Percentiles rank a stretch among this genome's conserved stretches.
Conservation (phyloP, 1,140 invertebrate genomes). For the Rhagoletis pomonella region DNA sequence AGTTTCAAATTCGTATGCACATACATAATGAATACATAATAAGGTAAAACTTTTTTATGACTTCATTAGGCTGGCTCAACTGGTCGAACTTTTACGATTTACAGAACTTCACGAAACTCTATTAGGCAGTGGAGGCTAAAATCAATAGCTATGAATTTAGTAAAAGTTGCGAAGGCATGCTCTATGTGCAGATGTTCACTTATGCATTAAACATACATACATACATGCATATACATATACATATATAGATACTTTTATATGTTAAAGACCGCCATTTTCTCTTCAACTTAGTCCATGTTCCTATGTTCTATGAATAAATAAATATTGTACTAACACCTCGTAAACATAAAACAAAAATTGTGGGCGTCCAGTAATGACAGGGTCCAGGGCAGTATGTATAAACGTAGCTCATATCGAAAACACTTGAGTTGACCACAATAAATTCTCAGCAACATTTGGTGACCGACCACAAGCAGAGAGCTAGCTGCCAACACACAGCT, state of each 20-base stretch:
- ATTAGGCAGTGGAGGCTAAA: too few relatives aligned
- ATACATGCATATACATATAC: neutral
- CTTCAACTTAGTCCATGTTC: neutral
- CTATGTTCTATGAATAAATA: slow-evolving; percentile 5
- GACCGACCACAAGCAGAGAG: neutral
- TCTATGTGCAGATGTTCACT: neutral
- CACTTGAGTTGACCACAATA: slow-evolving; percentile 47
- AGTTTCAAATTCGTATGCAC: neutral
- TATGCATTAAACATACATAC: neutral
- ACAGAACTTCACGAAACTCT: neutral
- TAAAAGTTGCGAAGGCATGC: too few relatives aligned
- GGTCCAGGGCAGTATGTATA: neutral
- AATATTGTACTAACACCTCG: slow-evolving; percentile 48
- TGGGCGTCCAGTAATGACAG: slow-evolving; percentile 25
- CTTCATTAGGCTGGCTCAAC: slow-evolving; percentile 17
- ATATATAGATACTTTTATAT: neutral
- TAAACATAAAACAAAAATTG: neutral
- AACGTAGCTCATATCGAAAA: neutral
- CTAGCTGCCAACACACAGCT: neutral
- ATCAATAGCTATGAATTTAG: too few relatives aligned
- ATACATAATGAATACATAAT: slow-evolving; percentile 10
- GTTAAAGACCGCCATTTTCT: neutral
- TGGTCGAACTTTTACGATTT: neutral
- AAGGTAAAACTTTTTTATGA: slow-evolving; percentile 24
- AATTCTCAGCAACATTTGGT: slow-evolving; percentile 37